phyloP scores from a whole-genome alignment of 2,888 invertebrate genomes.

The Zelleria hepariella region DNA sequence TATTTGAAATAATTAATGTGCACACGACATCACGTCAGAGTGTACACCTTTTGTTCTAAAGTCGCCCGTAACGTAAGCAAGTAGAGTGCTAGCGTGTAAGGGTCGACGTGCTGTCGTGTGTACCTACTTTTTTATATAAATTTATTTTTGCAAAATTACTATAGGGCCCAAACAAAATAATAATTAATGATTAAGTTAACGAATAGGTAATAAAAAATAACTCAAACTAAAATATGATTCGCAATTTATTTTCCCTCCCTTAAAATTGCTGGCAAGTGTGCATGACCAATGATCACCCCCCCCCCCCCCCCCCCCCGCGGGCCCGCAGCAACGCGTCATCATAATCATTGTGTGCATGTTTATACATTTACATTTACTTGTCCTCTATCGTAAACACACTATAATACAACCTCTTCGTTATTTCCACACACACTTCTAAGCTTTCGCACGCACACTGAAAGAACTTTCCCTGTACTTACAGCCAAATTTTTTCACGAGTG shows the following conservation, averaged over 20 bases:
- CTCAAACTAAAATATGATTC: neutral
- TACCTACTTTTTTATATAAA: too few species aligned
- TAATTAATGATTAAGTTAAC: neutral
- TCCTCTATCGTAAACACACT: neutral
- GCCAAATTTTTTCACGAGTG: slow-evolving; percentile 47
- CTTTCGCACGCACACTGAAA: neutral
- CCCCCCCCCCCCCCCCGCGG: neutral
- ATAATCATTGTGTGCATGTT: neutral
- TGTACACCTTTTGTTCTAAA: too few species aligned
- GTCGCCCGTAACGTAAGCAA: too few species aligned
- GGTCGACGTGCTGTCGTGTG: too few species aligned
- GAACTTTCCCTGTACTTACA: slow-evolving; percentile 65
- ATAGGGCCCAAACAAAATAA: neutral
- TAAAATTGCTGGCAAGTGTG: slow-evolving; percentile 9
- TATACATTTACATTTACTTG: neutral
- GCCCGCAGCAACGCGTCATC: neutral
- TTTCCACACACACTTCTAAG: neutral
- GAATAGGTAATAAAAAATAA: neutral
- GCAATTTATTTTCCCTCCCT: neutral
- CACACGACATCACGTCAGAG: too few species aligned
- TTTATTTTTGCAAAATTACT: neutral
- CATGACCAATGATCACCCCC: slow-evolving; percentile 21
- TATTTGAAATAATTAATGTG: too few species aligned
- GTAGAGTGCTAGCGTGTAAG: too few species aligned
- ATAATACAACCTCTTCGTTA: neutral